A percentile compares a stretch with the other conserved stretches of the same genome.
Conservation (phyloP, 2,113 vertebrate genomes). For the Seriola dumerili region DNA sequence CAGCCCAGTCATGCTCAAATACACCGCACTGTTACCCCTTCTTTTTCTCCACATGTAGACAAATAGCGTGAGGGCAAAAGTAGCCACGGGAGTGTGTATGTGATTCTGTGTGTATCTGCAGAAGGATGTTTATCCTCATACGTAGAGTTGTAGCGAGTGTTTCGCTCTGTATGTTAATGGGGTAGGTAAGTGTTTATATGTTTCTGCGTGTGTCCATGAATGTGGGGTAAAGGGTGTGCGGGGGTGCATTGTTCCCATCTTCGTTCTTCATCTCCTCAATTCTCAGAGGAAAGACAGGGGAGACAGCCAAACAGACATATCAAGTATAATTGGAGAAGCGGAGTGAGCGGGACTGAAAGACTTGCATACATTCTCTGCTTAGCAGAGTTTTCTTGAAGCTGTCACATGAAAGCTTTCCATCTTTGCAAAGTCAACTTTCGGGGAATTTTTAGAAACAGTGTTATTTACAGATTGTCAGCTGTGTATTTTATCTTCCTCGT, state of each 20-base stretch:
- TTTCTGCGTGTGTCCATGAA: neutral
- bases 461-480: slow-evolving; percentile 8
- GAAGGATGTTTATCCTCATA: neutral
- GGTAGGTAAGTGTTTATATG: neutral
- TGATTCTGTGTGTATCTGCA: neutral
- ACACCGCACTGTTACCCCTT: neutral
- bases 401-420: slow-evolving; percentile 42
- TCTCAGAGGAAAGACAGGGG: slow-evolving; percentile 25
- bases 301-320: slow-evolving; percentile 38
- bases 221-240: slow-evolving; percentile 7
- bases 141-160: neutral
- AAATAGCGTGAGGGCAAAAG: neutral
- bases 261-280: neutral
- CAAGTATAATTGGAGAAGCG: slow-evolving; percentile 51
- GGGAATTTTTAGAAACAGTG: slow-evolving; percentile 34
- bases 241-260: neutral
- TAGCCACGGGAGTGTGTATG: neutral
- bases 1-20: slow-evolving; percentile 64
- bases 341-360: slow-evolving; percentile 1
- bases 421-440: slow-evolving; percentile 41
- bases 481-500: neutral
- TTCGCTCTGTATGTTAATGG: neutral
- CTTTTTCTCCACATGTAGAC: neutral
- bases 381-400: slow-evolving; percentile 32
- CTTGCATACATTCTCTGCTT: slow-evolving; percentile 14